Conservation (phyloP, 1,140 invertebrate species). For the Geopemphigus sp. region DNA sequence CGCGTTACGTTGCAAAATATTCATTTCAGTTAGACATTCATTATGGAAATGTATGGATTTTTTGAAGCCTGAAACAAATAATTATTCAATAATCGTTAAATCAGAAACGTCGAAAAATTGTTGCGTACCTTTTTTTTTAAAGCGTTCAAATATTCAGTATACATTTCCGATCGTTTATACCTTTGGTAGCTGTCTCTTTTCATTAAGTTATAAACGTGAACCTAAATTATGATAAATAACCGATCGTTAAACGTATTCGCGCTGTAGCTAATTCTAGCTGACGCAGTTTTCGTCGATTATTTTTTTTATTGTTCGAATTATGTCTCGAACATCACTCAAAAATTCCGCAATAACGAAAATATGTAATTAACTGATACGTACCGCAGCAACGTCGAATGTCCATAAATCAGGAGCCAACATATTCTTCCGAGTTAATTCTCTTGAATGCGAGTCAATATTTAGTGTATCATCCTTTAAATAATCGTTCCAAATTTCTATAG, state of each 20-base stretch:
- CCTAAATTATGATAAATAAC: slow-evolving; percentile 61
- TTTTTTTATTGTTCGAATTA: no score
- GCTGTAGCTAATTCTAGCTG: no score
- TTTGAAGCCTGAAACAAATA: no score
- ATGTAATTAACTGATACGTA: slow-evolving; percentile 57
- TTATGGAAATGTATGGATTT: no score
- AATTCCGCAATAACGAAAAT: slow-evolving; percentile 23
- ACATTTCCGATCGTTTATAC: slow-evolving; percentile 97
- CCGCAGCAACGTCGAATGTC: slow-evolving; percentile 95
- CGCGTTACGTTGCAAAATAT: no score
- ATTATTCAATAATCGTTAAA: no score
- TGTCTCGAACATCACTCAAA: no score
- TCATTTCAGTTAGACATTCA: no score
- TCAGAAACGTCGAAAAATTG: no score
- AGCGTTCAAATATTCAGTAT: slow-evolving; percentile 93
- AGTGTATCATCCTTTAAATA: slow-evolving; percentile 92
- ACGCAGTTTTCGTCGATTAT: no score
- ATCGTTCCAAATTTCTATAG: slow-evolving; percentile 91
- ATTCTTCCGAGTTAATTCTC: slow-evolving; percentile 74
- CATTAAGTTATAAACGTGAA: slow-evolving; percentile 99
- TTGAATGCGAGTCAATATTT: slow-evolving; percentile 91
- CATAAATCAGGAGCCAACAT: slow-evolving; percentile 80
- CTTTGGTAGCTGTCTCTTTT: slow-evolving; percentile 97
- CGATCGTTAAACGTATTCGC: no score
- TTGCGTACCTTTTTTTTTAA: slow-evolving; percentile 86